A percentile compares a stretch with the other conserved stretches of the same genome.
phyloP scores from a whole-genome alignment of 2,113 vertebrate species.

The Neolamprologus sp. region DNA sequence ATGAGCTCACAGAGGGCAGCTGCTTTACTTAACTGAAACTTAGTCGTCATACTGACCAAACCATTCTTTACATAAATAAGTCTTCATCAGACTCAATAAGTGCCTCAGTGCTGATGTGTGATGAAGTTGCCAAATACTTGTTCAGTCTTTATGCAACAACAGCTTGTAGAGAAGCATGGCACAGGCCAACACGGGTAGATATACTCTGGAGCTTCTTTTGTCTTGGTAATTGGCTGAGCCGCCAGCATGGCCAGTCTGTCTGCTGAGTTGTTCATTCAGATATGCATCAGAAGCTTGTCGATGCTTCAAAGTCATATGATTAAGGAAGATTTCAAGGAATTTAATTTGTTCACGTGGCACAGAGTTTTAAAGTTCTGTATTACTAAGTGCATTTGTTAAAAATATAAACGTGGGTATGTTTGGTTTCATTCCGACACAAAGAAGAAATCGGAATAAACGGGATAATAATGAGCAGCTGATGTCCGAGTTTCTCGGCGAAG shows the following conservation, averaged over 20 bases:
- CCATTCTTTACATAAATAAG: not conserved
- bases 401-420: not conserved
- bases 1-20: not conserved
- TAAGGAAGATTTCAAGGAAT: not conserved
- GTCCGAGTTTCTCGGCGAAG: not conserved
- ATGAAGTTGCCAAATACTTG: not conserved
- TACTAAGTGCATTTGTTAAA: not conserved
- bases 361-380: not conserved
- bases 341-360: not conserved
- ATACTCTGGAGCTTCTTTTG: not conserved
- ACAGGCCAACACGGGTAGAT: not conserved
- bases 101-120: not conserved
- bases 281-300: not conserved
- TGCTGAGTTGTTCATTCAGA: not conserved
- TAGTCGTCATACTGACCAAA: not conserved
- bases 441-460: not conserved
- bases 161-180: conserved; percentile 5
- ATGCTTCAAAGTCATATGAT: not conserved
- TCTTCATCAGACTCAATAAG: not conserved
- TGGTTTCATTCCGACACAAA: not conserved
- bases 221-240: conserved; percentile 16
- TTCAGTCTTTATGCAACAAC: not conserved
- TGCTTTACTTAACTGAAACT: not conserved
- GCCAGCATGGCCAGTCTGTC: not conserved
- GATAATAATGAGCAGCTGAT: not conserved